These are phyloP conservation scores for Drosophila mayri DNA, from an alignment of 1,140 invertebrate species.

Conservation along the genomic window DNA sequence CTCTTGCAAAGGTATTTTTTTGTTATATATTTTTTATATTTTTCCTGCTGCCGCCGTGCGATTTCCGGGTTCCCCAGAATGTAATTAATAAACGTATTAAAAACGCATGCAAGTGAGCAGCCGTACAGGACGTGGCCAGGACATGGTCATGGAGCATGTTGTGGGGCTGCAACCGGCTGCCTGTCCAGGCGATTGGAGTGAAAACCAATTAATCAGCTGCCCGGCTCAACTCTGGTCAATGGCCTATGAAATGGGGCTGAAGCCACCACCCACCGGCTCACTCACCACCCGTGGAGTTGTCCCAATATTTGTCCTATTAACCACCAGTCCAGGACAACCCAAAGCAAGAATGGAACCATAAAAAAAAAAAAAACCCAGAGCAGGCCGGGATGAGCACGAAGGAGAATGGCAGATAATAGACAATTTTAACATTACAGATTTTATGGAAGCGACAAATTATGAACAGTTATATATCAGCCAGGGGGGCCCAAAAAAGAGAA, in stretches of 20 bases:
- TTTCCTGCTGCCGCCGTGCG: conserved; percentile 32
- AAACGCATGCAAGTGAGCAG: conserved; percentile 76
- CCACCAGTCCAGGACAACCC: conserved; percentile 24
- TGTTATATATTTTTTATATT: not conserved
- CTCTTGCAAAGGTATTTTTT: conserved; percentile 56
- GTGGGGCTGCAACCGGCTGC: conserved; percentile 2
- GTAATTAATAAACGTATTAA: conserved; percentile 83
- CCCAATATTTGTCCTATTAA: conserved; percentile 80
- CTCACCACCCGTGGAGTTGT: conserved; percentile 33
- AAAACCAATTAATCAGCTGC: conserved; percentile 76
- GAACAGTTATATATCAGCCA: conserved; percentile 70
- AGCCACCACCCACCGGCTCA: conserved; percentile 11
- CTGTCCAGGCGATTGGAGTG: conserved; percentile 42
- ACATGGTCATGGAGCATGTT: conserved; percentile 16
- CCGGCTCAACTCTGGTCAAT: conserved; percentile 65
- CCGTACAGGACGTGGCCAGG: conserved; percentile 33
- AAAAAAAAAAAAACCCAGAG: conserved; percentile 13
- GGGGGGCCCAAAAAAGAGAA: conserved; percentile 21
- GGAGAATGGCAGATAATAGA: conserved; percentile 56
- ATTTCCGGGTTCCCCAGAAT: conserved; percentile 58
- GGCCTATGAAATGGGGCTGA: conserved; percentile 84
- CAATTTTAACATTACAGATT: conserved; percentile 72
- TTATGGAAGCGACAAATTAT: conserved; percentile 70
- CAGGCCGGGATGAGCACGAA: conserved; percentile 25
- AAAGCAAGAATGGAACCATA: conserved; percentile 5